Base-by-base conservation (phyloP, 2,797 vertebrate genomes). In the Myotis planiceps region DNA sequence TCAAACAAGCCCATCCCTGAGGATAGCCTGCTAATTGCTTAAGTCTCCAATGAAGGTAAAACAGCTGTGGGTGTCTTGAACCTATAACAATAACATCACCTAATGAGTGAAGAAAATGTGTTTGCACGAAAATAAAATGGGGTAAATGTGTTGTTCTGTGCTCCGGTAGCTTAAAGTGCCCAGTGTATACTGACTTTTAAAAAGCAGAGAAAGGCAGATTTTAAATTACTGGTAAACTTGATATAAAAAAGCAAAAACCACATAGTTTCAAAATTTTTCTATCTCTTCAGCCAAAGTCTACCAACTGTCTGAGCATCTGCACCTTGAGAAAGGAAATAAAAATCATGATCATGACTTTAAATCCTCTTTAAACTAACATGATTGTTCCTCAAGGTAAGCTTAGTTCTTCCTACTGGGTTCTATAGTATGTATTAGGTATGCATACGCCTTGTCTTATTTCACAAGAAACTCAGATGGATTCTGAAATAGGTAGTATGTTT, bases 31-130 rank as follows among this genome's bases (percentile, higher is more conserved):
- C 79, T 96, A 87, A 94, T 93, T 84, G 65, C 91, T 84, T 25
- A 42, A 60, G 53, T 87, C 83, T 96, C 45, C n/a, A 47, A 10
- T 8, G 63, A 68, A 91, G n/a, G 39, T 87, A 14, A 84, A 72
- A 88, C 25, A 91, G 25, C 42, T 87, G 19, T 21, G 25, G 69
- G 27, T 49, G 18, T 85, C 63, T 82, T 78, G 23, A 47, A 60
- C 66, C 39, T 84, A 39, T 78, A 69, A 93, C 88, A 96, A 95
- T 90, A 95, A 91, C 32, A 90, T 83, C 90, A 53, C 47, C 53
- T 58, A 74, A 90, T 71, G 32, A 95, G 66, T 51, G 53, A 69
- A 95, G 80, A 85, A 86, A 92, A 81, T 47, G 6, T 78, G 21
- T 76, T 6, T 51, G 51, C 27, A 21, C 8, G 27, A 55, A 86